Percentiles rank a stretch among this genome's conserved stretches.
These are phyloP conservation scores for Drepanosiphum platanoidis DNA, from an alignment of 2,888 invertebrate species.

Conservation along the genomic window DNA sequence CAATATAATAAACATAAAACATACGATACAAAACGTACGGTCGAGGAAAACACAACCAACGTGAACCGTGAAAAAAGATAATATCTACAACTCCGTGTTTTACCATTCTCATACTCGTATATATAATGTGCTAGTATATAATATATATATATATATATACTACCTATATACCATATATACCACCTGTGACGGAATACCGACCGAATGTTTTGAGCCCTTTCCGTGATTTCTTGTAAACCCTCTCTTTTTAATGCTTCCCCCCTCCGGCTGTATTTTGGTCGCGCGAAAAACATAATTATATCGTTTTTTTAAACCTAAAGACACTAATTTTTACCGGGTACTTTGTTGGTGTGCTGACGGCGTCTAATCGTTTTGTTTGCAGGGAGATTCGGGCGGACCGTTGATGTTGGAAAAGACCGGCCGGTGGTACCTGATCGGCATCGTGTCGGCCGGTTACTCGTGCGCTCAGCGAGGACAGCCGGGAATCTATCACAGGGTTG, in stretches of 20 bases:
- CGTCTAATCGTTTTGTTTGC: conserved; percentile 66
- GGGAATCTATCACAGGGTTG: conserved; percentile 92
- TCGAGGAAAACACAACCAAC: background rate
- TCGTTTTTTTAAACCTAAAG: too few species aligned
- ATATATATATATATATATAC: too few species aligned
- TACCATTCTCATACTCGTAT: too few species aligned
- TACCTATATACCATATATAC: too few species aligned
- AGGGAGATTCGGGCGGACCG: conserved; percentile 90
- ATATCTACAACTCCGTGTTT: background rate
- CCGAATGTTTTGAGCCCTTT: too few species aligned
- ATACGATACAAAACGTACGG: background rate
- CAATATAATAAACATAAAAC: background rate
- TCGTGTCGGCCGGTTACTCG: conserved; percentile 93
- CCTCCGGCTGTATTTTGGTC: too few species aligned
- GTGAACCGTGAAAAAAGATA: conserved; percentile 31
- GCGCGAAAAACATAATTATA: too few species aligned
- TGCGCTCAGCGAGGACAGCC: conserved; percentile 94
- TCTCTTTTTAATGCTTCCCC: too few species aligned
- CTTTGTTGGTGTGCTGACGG: too few species aligned
- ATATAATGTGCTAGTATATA: background rate
- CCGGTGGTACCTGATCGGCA: conserved; percentile 89
- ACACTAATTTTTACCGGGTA: too few species aligned
- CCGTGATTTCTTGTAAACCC: too few species aligned
- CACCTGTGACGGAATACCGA: too few species aligned
- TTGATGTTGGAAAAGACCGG: conserved; percentile 88